Base-by-base conservation (phyloP, 2,113 vertebrate species). In the Strigops habroptila region DNA sequence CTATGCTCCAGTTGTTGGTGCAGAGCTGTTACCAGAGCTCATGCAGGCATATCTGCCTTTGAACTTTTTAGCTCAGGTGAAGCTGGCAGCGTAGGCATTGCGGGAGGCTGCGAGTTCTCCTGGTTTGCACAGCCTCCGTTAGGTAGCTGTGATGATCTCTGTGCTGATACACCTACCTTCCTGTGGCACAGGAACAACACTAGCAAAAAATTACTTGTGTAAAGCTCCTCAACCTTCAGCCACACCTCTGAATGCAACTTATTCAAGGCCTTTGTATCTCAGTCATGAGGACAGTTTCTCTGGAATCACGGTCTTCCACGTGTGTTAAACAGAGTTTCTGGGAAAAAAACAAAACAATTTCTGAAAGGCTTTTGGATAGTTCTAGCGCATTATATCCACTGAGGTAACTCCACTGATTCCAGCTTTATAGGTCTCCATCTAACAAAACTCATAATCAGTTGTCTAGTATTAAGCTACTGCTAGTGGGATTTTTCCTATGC, bases 71-170 rank as follows among this genome's bases (percentile, higher is more conserved):
- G 86, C 92, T 89, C 94, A 91, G 92, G 88, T 90, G 83, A 70
- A 74, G 88, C 82, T 91, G 95, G 94, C 85, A 90, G 90, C 67
- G 7, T 82, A 55, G 85, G 77, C 6, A 80, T 67, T 41, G 90
- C 91, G 90, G 92, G 94, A 95, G 85, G 95, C 90, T 73, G 70
- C 3, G 24, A 87, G 51, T 55, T 70, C 84, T 89, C 84, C 64
- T 43, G 59, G 33, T 60, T 81, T 73, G 70, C 75, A 75, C 82
- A 73, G 84, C 60, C 75, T 88, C 60, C 3, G 13, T 44, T 44
- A n/a, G 53, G 92, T 39, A 31, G 79, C 75, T 91, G 71, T 53
- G 88, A 18, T 90, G 94, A 90, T 97, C 75, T 94, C 75, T 31
- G 49, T 19, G 68, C 92, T 77, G 91, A 94, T 91, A 82, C 81